Evolutionary conservation across 1,140 invertebrate genomes (phyloP).

Genomic region (Nilaparvata lugens): DNA sequence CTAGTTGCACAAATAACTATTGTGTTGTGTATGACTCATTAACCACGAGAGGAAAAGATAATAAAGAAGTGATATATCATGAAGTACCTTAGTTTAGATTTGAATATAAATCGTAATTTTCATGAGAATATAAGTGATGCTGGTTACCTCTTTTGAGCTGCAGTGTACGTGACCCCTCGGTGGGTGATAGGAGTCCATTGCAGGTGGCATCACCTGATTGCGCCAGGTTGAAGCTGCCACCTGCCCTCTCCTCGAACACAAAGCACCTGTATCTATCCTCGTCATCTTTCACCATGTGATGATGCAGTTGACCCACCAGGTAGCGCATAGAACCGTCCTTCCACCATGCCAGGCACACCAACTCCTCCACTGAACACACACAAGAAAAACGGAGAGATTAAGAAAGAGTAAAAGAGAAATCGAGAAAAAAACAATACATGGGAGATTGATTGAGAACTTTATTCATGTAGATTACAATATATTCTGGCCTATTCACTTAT

Average conservation of each 20-base stretch:
- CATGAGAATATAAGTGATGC: too few species aligned
- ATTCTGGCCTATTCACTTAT: too few species aligned
- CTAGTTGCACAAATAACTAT: too few species aligned
- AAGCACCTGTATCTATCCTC: conserved; percentile 61
- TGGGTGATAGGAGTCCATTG: conserved; percentile 54
- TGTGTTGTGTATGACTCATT: too few species aligned
- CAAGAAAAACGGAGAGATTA: neutral
- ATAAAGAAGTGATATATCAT: too few species aligned
- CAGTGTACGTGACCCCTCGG: conserved; percentile 53
- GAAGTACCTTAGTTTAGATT: too few species aligned
- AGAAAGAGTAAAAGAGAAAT: too few species aligned
- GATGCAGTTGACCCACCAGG: conserved; percentile 56
- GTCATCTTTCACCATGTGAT: conserved; percentile 42
- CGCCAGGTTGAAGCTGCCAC: conserved; percentile 48
- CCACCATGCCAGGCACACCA: conserved; percentile 74
- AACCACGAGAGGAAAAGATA: too few species aligned
- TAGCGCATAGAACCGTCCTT: conserved; percentile 75
- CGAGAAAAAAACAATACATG: too few species aligned
- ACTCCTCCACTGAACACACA: conserved; percentile 59
- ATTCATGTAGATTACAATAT: too few species aligned
- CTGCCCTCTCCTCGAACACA: conserved; percentile 43
- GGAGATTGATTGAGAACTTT: too few species aligned
- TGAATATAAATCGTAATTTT: too few species aligned
- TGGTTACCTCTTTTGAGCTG: conserved; percentile 52
- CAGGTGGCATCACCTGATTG: conserved; percentile 76